These are phyloP conservation scores for Prunella strophiata DNA, from an alignment of 2,797 vertebrate species.

Conservation along the genomic window DNA sequence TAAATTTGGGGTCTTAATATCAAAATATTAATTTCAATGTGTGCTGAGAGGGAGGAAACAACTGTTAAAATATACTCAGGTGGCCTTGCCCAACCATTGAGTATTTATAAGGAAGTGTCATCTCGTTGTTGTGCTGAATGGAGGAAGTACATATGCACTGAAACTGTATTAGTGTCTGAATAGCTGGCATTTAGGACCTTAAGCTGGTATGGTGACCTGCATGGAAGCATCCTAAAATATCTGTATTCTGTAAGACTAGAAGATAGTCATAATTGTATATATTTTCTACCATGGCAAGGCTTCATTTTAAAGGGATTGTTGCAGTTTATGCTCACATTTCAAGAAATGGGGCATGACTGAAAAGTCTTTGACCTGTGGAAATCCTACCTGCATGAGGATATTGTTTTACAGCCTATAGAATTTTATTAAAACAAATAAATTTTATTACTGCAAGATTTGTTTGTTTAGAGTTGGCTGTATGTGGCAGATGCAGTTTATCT, in stretches of 20 bases:
- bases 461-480: constrained; percentile 42
- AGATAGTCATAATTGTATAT: not conserved
- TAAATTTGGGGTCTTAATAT: not conserved
- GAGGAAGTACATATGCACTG: not conserved
- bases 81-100: not conserved
- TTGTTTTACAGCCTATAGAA: constrained; percentile 59
- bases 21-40: not conserved
- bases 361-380: constrained; percentile 59
- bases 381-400: constrained; percentile 42
- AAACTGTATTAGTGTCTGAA: not conserved
- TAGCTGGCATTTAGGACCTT: not conserved
- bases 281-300: not conserved
- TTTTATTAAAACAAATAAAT: constrained; percentile 59
- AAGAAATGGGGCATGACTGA: constrained; percentile 45
- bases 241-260: not conserved
- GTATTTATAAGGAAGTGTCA: not conserved
- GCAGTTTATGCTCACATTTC: constrained; percentile 24
- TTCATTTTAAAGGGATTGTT: constrained; percentile 47
- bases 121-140: not conserved
- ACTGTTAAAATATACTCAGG: not conserved
- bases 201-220: not conserved
- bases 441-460: constrained; percentile 39
- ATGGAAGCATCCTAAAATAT: not conserved
- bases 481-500: constrained; percentile 49
- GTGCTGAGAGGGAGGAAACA: not conserved